Evolutionary conservation across 2,113 vertebrate genomes (phyloP), one percentile per base, ranked within the genome.

Genomic region (Spermophilus dauricus): DNA sequence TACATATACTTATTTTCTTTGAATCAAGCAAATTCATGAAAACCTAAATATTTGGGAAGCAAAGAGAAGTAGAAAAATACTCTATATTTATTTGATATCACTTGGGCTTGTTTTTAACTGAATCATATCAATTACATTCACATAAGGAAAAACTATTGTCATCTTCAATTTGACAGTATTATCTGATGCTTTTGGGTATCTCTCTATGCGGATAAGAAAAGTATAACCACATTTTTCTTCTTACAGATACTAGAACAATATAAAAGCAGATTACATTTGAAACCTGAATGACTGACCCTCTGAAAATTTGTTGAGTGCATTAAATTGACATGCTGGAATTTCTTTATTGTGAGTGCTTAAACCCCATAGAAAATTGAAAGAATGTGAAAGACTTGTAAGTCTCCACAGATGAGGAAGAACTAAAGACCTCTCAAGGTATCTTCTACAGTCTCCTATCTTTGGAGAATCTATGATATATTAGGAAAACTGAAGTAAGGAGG

Each of bases 341-440:
- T 76, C 11, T 95, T 95, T 76, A n/a, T 86, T 34, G 61, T 16
- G 5, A 76, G 2, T 67, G 0, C 10, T 91, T 70, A 32, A 86
- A 95, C 48, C 18, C 16, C n/a, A 92, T 90, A 37, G 87, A 72
- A 84, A 85, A 72, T 94, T 22, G 58, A 94, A 96, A 88, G 14
- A 13, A 8, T 30, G 61, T 61, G 85, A 94, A 92, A 86, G 56
- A 32, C 85, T 48, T 85, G 8, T 73, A 92, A 51, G 42, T 94
- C 16, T 58, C 48, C 88, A 3, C 63, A 24, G 63, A 89, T 89
- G 61, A 88, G 32, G 28, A 78, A 96, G 18, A 4, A 53, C n/a
- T 67, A 75, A 72, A 82, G 45, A 85, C 5, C 53, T 69, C 45
- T 72, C 39, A 22, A 73, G 22, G 18, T 32, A 90, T 69, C 82